Conservation (phyloP, 2,113 vertebrate species). For the Amblyopsis rosae region DNA sequence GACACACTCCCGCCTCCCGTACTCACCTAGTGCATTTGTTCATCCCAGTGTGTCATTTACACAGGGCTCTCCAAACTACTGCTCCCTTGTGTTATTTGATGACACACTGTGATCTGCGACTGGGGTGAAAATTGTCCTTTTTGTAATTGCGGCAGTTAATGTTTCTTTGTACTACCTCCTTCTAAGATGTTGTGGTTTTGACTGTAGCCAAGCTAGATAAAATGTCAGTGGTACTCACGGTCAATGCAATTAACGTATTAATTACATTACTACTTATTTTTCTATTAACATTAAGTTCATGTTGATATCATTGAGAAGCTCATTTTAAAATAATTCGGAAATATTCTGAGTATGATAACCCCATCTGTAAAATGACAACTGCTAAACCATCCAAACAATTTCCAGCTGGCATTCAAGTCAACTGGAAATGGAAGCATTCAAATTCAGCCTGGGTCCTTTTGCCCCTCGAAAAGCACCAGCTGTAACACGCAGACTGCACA, state of each 20-base stretch:
- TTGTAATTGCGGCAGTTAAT: conserved; percentile 44
- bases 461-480: conserved; percentile 60
- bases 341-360: background rate
- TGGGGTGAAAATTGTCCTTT: conserved; percentile 45
- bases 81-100: conserved; percentile 33
- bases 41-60: conserved; percentile 47
- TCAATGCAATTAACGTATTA: too few species aligned
- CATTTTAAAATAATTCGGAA: background rate
- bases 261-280: too few species aligned
- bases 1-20: conserved; percentile 2
- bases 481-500: conserved; percentile 48
- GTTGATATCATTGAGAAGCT: background rate
- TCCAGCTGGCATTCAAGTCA: conserved; percentile 31
- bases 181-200: conserved; percentile 17
- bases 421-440: conserved; percentile 43
- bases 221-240: too few species aligned
- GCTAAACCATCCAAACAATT: conserved; percentile 7
- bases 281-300: background rate
- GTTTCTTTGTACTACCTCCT: conserved; percentile 5
- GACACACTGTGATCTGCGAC: conserved; percentile 22
- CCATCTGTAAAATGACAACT: background rate
- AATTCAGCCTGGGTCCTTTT: conserved; percentile 44
- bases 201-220: too few species aligned
- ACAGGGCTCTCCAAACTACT: conserved; percentile 18
- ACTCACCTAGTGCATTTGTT: conserved; percentile 39